These are phyloP conservation scores for Spea hammondii DNA, from an alignment of 2,797 vertebrate species.

Conservation along the genomic window DNA sequence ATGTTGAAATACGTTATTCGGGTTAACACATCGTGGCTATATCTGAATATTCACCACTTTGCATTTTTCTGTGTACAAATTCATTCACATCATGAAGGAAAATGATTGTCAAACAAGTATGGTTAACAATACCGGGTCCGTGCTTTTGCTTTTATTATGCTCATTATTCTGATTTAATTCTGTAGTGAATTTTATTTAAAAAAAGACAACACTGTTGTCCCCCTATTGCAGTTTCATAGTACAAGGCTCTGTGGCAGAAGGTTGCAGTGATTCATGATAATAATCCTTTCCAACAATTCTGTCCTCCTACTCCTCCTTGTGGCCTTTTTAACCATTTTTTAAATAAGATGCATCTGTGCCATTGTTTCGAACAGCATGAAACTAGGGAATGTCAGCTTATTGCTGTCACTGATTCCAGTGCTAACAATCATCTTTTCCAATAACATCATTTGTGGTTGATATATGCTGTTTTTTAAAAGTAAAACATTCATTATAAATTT, in stretches of 20 bases:
- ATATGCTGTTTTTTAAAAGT: no score
- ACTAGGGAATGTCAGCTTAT: conserved; percentile 26
- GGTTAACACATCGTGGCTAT: no score
- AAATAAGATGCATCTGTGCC: conserved; percentile 47
- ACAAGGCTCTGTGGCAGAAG: background rate
- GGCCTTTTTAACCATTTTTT: conserved; percentile 20
- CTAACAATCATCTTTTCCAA: background rate
- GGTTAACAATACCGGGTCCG: no score
- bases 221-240: background rate
- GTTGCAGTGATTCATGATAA: conserved; percentile 29
- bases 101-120: no score
- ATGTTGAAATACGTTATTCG: no score
- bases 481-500: no score
- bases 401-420: background rate
- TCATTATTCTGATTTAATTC: background rate
- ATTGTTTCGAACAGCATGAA: conserved; percentile 45
- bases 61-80: no score
- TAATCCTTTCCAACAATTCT: conserved; percentile 13
- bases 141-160: no score
- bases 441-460: no score
- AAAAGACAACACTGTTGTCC: conserved; percentile 5
- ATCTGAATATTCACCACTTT: no score
- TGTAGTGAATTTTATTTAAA: background rate
- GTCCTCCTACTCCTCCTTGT: conserved; percentile 38
- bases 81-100: no score